These are phyloP conservation scores for Aptenodytes forsteri DNA, from an alignment of 2,113 vertebrate species.

Conservation along the genomic window DNA sequence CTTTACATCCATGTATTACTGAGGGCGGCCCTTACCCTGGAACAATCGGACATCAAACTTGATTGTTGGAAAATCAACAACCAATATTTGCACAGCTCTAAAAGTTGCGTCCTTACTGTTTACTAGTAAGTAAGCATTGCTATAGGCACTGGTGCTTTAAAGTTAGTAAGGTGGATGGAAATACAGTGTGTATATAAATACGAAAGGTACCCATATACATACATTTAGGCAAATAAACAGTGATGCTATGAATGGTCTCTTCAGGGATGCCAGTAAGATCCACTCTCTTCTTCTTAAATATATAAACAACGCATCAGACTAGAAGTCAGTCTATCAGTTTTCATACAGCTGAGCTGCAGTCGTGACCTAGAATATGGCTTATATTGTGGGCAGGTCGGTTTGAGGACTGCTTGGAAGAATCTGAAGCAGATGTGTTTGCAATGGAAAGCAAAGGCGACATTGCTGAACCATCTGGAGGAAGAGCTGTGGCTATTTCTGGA, in stretches of 20 bases:
- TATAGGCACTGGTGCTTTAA: conserved; percentile 69
- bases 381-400: conserved; percentile 98
- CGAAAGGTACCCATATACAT: not conserved
- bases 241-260: conserved; percentile 22
- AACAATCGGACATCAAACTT: not conserved
- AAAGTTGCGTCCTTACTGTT: conserved; percentile 29
- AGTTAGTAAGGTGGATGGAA: conserved; percentile 42
- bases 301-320: not conserved
- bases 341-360: conserved; percentile 95
- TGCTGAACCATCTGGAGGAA: conserved; percentile 91
- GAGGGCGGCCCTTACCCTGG: not conserved
- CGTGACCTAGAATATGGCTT: conserved; percentile 98
- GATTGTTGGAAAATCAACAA: conserved; percentile 63
- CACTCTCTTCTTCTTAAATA: not conserved
- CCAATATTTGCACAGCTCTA: conserved; percentile 41
- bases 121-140: conserved; percentile 48
- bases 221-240: conserved; percentile 37
- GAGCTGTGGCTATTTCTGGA: conserved; percentile 94
- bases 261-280: not conserved
- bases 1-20: not conserved
- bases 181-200: not conserved
- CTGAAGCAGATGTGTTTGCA: conserved; percentile 89
- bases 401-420: conserved; percentile 91
- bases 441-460: conserved; percentile 97
- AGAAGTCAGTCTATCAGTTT: not conserved